These are phyloP conservation scores for Antheraea pernyi DNA, from an alignment of 1,140 invertebrate species.

Conservation along the genomic window DNA sequence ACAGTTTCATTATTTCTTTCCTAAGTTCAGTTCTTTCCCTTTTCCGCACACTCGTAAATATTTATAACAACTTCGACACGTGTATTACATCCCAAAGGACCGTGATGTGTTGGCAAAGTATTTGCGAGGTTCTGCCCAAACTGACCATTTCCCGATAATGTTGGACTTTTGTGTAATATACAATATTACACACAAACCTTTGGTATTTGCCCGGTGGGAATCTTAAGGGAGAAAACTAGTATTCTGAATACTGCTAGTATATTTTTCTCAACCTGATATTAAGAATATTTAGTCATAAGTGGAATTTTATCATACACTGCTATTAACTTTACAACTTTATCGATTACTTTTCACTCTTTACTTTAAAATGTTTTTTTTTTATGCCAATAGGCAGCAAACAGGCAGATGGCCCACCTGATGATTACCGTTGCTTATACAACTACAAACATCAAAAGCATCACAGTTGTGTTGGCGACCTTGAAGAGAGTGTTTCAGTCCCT, in stretches of 20 bases:
- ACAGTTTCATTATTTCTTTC: too few species aligned
- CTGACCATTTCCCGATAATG: background rate
- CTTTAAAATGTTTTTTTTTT: too few species aligned
- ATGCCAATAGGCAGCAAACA: too few species aligned
- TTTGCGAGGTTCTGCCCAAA: background rate
- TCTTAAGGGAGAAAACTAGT: background rate
- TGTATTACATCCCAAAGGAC: constrained; percentile 1
- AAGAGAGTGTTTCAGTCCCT: too few species aligned
- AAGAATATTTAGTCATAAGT: too few species aligned
- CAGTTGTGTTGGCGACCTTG: too few species aligned
- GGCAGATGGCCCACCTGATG: too few species aligned
- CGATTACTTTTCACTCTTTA: too few species aligned
- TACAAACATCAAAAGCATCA: too few species aligned
- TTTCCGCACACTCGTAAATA: background rate
- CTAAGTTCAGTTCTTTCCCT: background rate
- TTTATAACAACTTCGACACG: background rate
- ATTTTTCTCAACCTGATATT: background rate
- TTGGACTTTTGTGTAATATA: background rate
- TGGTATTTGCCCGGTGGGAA: background rate
- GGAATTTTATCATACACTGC: too few species aligned
- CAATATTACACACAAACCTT: background rate
- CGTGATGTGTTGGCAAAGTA: background rate
- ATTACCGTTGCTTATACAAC: too few species aligned
- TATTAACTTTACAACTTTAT: too few species aligned
- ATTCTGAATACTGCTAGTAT: background rate